Evolutionary conservation across 2,888 invertebrate genomes (phyloP), one percentile per base, ranked within the genome.

Genomic region (Chaitophorus viminalis): DNA sequence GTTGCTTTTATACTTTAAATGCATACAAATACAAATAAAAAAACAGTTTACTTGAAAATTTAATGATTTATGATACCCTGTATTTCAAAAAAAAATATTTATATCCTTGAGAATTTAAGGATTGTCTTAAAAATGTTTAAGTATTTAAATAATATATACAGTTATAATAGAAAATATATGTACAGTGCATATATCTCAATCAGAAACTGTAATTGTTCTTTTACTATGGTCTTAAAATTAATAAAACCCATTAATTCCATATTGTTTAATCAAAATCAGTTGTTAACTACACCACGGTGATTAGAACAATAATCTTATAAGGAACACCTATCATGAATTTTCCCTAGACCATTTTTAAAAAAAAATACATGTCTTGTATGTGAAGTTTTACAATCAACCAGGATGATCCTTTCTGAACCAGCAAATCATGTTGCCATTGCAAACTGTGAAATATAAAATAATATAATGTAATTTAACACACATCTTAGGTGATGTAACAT

Each of bases 401-500:
- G 87, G 87, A 87, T 81, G 87, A 87, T 87, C 87, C 87, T 79
- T 87, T 87, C n/a, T 87, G 87, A 87, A 87, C 87, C 87, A 87
- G 87, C 87, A 87, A 87, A 87, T 81, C 87, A 81, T 87, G 87
- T 87, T 87, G 87, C 87, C 86, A 87, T 87, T 81, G 87, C 39
- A 74, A 87, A 87, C 87, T 87, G 87, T 87, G 87, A 87, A 87
- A 87, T 79, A 87, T 81, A 87, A 87, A 87, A 87, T 87, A 87
- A 87, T 87, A 81, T 86, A 87, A 87, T 87, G 87, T 87, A 87
- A 87, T 87, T 87, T 87, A 74, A 81, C 46, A 87, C 46, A 81
- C 72, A 78, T 87, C 84, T 84, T 84, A 77, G 65, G 76, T 75
- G 83, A 75, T 84, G 84, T 84, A 84, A 84, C 65, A 84, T 84